Evolutionary conservation across 2,888 invertebrate species (phyloP).

Genomic region (Pardosa pseudoannulata): DNA sequence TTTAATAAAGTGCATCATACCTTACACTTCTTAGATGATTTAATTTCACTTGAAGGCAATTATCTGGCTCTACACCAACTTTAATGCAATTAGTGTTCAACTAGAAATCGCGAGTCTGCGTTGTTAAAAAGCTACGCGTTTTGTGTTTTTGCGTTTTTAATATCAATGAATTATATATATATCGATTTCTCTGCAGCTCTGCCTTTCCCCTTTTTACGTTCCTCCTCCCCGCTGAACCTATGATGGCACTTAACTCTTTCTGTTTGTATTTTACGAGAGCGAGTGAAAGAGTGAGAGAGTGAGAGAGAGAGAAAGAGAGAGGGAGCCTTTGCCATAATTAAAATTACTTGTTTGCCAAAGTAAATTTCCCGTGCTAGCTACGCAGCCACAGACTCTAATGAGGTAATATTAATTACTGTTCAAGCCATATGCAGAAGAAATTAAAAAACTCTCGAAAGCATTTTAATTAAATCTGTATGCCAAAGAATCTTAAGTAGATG

Average conservation of each 20-base stretch:
- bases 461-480: constrained; percentile 72
- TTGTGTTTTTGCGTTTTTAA: constrained; percentile 70
- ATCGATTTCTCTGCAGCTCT: constrained; percentile 42
- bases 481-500: constrained; percentile 72
- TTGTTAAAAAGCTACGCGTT: constrained; percentile 67
- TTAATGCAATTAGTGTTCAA: constrained; percentile 70
- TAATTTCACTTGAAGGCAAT: constrained; percentile 70
- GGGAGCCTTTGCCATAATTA: constrained; percentile 64
- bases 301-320: constrained; percentile 21
- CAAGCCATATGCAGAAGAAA: constrained; percentile 70
- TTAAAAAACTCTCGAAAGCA: constrained; percentile 70
- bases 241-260: constrained; percentile 72
- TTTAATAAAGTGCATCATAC: constrained; percentile 68
- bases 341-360: constrained; percentile 72
- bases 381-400: constrained; percentile 69
- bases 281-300: constrained; percentile 23
- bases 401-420: constrained; percentile 72
- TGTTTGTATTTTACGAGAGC: constrained; percentile 66
- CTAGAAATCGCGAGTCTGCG: constrained; percentile 51
- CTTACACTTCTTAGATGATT: constrained; percentile 64
- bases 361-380: constrained; percentile 71
- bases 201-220: constrained; percentile 2
- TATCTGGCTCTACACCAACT: constrained; percentile 69
- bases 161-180: constrained; percentile 72
- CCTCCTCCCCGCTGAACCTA: constrained; percentile 22